phyloP scores from a whole-genome alignment of 2,113 vertebrate species.

The Pteruthius melanotis region DNA sequence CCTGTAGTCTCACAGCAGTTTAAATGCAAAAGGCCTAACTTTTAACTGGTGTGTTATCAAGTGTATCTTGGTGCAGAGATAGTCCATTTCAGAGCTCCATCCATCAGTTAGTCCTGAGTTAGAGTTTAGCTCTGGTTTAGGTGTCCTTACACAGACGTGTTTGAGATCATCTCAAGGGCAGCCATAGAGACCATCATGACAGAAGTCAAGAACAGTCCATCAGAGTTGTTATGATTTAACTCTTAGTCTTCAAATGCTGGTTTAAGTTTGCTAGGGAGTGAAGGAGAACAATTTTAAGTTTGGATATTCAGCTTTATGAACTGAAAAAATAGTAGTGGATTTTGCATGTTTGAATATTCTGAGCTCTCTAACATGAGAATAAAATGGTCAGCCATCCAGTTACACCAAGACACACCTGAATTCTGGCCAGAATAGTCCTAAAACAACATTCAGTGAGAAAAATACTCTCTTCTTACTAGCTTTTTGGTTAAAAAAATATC shows the following conservation, averaged over 20 bases:
- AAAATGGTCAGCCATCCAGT: background rate
- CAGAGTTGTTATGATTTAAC: background rate
- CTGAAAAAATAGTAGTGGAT: background rate
- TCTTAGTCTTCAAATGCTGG: background rate
- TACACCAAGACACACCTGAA: background rate
- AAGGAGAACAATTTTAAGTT: background rate
- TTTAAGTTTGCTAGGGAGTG: background rate
- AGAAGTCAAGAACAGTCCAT: background rate
- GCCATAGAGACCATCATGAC: background rate
- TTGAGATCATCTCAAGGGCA: background rate
- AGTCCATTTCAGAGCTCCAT: background rate
- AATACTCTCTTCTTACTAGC: background rate
- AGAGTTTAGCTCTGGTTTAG: background rate
- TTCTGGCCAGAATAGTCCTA: background rate
- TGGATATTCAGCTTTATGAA: background rate
- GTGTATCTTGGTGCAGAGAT: background rate
- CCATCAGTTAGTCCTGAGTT: background rate
- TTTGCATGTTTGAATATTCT: background rate
- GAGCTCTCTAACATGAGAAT: background rate
- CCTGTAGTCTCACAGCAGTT: background rate
- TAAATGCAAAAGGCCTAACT: background rate
- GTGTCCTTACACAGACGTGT: background rate
- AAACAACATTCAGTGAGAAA: background rate
- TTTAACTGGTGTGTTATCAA: background rate
- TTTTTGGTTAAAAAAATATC: background rate